Conservation (phyloP, 2,888 invertebrate species). For the Agonum fuliginosum region DNA sequence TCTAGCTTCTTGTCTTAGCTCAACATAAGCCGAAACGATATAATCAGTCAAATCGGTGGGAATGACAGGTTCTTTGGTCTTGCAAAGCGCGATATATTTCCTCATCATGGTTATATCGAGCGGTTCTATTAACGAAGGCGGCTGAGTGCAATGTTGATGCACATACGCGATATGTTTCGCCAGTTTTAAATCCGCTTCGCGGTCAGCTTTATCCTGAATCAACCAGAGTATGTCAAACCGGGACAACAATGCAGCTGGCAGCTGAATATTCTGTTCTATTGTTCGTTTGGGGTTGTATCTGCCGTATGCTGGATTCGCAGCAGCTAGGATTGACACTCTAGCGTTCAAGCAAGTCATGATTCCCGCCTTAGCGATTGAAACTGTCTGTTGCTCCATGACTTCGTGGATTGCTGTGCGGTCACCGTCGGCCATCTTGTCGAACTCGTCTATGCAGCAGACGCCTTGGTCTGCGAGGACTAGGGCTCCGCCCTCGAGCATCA, state of each 20-base stretch:
- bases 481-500: slow-evolving; percentile 98
- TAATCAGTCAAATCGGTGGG: slow-evolving; percentile 91
- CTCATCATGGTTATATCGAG: slow-evolving; percentile 95
- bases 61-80: slow-evolving; percentile 90
- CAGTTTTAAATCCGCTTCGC: slow-evolving; percentile 84
- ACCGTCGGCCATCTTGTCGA: slow-evolving; percentile 98
- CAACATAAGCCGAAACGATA: slow-evolving; percentile 89
- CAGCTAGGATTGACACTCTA: slow-evolving; percentile 96
- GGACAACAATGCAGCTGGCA: slow-evolving; percentile 97
- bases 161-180: slow-evolving; percentile 99
- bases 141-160: slow-evolving; percentile 93
- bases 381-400: slow-evolving; percentile 99
- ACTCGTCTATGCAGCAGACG: slow-evolving; percentile 99
- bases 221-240: slow-evolving; percentile 98
- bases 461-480: slow-evolving; percentile 97
- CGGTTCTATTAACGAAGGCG: slow-evolving; percentile 83
- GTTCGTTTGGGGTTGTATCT: slow-evolving; percentile 96
- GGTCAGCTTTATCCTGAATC: slow-evolving; percentile 87
- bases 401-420: slow-evolving; percentile 98
- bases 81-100: slow-evolving; percentile 93
- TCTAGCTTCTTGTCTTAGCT: slow-evolving; percentile 89
- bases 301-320: slow-evolving; percentile 99
- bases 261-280: slow-evolving; percentile 97
- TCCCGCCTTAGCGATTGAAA: slow-evolving; percentile 99
- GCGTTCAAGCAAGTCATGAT: slow-evolving; percentile 99